Conservation (phyloP, 2,797 vertebrate species). For the Helarctos malayanus region DNA sequence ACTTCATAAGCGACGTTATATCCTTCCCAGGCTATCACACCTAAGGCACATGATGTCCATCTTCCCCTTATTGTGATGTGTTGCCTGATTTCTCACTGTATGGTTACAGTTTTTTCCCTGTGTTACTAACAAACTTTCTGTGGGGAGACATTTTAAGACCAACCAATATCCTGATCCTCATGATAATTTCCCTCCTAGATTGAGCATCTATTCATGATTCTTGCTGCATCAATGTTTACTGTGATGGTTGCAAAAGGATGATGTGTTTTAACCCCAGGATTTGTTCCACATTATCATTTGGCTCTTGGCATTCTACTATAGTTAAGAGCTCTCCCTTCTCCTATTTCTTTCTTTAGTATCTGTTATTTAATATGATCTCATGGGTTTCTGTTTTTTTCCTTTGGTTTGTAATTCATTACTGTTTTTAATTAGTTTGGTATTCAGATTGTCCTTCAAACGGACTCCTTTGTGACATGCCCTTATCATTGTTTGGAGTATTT, state of each 20-base stretch:
- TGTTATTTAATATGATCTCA: background rate
- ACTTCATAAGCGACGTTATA: background rate
- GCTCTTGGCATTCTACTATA: background rate
- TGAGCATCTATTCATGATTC: background rate
- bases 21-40: background rate
- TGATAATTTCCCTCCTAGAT: background rate
- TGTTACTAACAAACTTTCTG: background rate
- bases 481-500: background rate
- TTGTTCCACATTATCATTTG: background rate
- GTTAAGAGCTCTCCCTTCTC: background rate
- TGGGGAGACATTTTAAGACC: background rate
- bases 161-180: background rate
- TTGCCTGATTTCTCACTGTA: constrained; percentile 11
- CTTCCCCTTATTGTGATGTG: background rate
- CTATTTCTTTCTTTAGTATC: background rate
- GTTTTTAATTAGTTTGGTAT: constrained; percentile 52
- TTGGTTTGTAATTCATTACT: constrained; percentile 24
- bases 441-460: background rate
- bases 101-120: background rate
- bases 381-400: background rate
- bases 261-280: background rate
- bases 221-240: background rate
- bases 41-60: background rate
- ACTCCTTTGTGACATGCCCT: background rate
- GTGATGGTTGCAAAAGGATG: background rate